Percentiles rank a stretch among this genome's conserved stretches.
phyloP scores from a whole-genome alignment of 2,797 vertebrate species.

The Manis crassicaudata region DNA sequence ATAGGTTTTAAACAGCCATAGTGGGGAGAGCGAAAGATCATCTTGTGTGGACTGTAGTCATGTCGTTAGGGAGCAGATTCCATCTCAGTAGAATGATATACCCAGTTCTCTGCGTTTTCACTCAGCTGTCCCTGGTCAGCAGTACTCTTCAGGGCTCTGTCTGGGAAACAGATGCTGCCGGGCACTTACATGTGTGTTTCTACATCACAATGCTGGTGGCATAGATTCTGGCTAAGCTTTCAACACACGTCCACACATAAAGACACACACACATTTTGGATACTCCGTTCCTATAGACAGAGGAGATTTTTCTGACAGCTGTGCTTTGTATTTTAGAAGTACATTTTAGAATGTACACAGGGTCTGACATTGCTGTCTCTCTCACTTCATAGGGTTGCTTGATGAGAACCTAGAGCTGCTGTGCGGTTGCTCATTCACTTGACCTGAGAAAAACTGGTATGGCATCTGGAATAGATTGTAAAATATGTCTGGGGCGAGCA shows the following conservation, averaged over 20 bases:
- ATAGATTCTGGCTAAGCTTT: slow-evolving; percentile 35
- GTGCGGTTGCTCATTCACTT: slow-evolving; percentile 22
- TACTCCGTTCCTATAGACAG: not conserved
- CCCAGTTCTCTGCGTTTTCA: not conserved
- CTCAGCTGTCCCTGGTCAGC: not conserved
- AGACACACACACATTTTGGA: not conserved
- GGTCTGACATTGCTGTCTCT: not conserved
- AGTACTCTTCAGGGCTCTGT: not conserved
- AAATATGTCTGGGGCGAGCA: not conserved
- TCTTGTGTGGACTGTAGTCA: not conserved
- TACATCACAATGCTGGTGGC: not conserved
- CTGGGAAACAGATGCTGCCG: not conserved
- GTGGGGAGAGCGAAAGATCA: not conserved
- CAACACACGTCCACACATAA: not conserved
- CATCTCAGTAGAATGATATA: not conserved
- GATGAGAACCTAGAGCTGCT: slow-evolving; percentile 12
- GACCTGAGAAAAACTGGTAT: slow-evolving; percentile 3
- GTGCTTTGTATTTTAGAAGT: not conserved
- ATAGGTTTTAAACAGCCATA: not conserved
- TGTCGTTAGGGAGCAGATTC: not conserved
- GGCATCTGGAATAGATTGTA: slow-evolving; percentile 26
- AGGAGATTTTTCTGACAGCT: not conserved
- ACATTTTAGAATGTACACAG: not conserved
- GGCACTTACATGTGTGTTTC: not conserved
- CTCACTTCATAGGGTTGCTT: not conserved